Percentiles rank a stretch among this genome's conserved stretches.
phyloP scores from a whole-genome alignment of 2,888 invertebrate species.

The Sinhomidia bicolor region DNA sequence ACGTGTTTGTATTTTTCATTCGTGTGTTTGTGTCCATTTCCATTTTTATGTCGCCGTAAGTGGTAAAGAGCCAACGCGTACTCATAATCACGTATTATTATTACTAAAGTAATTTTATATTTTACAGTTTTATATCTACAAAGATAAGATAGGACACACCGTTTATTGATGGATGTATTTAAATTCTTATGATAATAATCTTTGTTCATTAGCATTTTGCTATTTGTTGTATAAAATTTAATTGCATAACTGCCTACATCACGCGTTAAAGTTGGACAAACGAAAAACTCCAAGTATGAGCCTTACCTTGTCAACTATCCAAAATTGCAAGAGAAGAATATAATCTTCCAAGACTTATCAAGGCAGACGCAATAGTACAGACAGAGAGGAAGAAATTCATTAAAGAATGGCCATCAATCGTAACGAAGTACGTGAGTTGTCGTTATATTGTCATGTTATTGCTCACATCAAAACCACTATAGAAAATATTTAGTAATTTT shows the following conservation, averaged over 20 bases:
- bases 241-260: background rate
- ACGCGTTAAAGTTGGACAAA: background rate
- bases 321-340: conserved; percentile 15
- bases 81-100: no score
- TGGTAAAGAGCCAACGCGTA: no score
- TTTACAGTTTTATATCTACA: background rate
- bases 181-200: conserved; percentile 1
- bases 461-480: background rate
- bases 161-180: background rate
- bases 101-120: background rate
- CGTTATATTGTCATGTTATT: conserved; percentile 20
- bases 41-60: no score
- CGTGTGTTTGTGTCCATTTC: background rate
- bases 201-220: background rate
- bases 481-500: background rate
- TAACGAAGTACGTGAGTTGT: conserved; percentile 34
- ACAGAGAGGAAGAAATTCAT: conserved; percentile 31
- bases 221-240: background rate
- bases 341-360: background rate
- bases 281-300: background rate
- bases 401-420: conserved; percentile 36
- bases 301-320: background rate
- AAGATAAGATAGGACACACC: background rate
- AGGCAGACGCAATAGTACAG: background rate
- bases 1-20: conserved; percentile 10